Percentiles rank a stretch among this genome's conserved stretches.
Conservation (phyloP, 1,140 invertebrate species). For the Zaprionus davidi region DNA sequence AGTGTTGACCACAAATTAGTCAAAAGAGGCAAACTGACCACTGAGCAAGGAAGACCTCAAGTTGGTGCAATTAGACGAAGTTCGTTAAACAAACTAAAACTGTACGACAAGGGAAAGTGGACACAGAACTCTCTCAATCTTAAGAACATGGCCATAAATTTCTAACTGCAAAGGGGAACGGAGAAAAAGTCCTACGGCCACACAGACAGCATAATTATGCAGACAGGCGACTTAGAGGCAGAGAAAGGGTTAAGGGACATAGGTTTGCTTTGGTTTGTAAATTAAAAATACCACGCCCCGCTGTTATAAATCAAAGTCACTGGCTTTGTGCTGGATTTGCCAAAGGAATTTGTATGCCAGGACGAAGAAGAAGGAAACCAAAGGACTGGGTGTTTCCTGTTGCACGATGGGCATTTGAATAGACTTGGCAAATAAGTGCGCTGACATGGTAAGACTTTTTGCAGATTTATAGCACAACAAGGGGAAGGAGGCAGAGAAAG, state of each 20-base stretch:
- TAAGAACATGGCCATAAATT: constrained; percentile 72
- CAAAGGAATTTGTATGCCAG: constrained; percentile 70
- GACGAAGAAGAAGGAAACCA: not conserved
- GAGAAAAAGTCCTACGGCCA: constrained; percentile 21
- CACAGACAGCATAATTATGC: constrained; percentile 63
- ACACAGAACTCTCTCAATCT: constrained; percentile 29
- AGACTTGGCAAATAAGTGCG: constrained; percentile 72
- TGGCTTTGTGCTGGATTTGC: constrained; percentile 72
- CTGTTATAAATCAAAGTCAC: constrained; percentile 78
- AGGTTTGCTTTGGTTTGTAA: constrained; percentile 46
- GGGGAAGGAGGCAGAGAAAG: not conserved
- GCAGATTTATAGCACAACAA: constrained; percentile 61
- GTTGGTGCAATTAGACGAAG: constrained; percentile 56
- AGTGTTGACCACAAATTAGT: constrained; percentile 46
- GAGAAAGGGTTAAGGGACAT: constrained; percentile 32
- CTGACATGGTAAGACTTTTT: constrained; percentile 72
- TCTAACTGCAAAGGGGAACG: constrained; percentile 8
- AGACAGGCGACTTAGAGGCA: constrained; percentile 28
- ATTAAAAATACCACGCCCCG: constrained; percentile 77
- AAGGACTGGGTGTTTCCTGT: constrained; percentile 63
- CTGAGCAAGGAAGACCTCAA: constrained; percentile 16
- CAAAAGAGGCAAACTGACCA: constrained; percentile 19
- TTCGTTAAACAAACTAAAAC: constrained; percentile 59
- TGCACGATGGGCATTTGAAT: constrained; percentile 61
- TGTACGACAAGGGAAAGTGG: constrained; percentile 40